Evolutionary conservation across 64 coral and sea anemone species (phyloP), one percentile per base, ranked within the genome.

Genomic region (Dendrophyllia cribrosa): DNA sequence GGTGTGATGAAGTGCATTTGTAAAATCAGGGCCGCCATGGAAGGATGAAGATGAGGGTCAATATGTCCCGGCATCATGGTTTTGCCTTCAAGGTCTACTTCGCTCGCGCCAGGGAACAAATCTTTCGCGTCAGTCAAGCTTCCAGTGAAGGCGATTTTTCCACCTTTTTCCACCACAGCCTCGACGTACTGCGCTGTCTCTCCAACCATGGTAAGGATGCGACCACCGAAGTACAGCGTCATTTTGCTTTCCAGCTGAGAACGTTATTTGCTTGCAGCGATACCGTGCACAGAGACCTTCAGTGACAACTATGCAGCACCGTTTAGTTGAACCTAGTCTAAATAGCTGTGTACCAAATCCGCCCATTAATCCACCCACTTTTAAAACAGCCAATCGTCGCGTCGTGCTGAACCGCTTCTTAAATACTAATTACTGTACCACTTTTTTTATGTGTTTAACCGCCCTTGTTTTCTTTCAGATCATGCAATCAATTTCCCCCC

Each of bases 11-110:
- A 76, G 51, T 76, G 16, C 74, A 76, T 76, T 22, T 11, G 5
- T 14, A 76, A 15, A 76, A 76, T 76, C 74, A 76, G 16, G 46
- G 74, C 74, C 74, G 74, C 74, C 74, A 76, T 76, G 48, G 74
- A 76, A 10, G 85, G 85, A 44, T 87, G 85, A 87, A 87, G 68
- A 51, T 87, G 85, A 19, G 85, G 85, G 22, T 87, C 85, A 4
- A 87, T 86, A 6, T 86, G 82, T 61, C 82, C 82, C 4, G 82
- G 82, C 82, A 86, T 86, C 82, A 86, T 86, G 46, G 64, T 70
- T 51, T 34, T 11, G 9, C 82, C 82, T 70, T 86, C 14, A 14
- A 86, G 82, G 65, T 86, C 69, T 11, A 70, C 15, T 45, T 70
- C 22, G 44, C 5, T 46, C 3, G 65, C 69, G 52, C 0, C 58